Base-by-base conservation (phyloP, 2,113 vertebrate species). In the Cisticola juncidis region DNA sequence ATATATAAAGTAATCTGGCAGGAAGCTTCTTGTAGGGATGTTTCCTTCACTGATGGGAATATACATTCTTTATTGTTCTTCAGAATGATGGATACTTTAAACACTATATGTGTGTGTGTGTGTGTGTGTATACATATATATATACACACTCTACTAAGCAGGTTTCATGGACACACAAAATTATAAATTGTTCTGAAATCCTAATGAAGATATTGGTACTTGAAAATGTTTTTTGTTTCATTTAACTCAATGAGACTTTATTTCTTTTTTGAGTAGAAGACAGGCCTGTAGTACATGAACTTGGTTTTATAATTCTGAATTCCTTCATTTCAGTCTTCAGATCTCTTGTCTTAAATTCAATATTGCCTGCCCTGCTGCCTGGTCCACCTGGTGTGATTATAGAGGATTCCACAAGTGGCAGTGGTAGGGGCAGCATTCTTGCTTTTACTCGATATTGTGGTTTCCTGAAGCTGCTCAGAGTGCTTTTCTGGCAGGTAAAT, bases 401-500 rank as follows among this genome's bases (percentile, higher is more conserved):
- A 71, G 44, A 84, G 56, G 35, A 62, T 79, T 78, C 33, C 17
- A 71, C 61, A 72, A 44, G 57, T 17, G 29, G 28, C 0, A 0
- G 25, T n/a, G 28, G 24, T 4, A 17, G 21, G 23, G 33, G 5
- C 21, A 57, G 21, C 0, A 1, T 62, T 86, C 76, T 62, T 74
- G 68, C 40, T 78, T 78, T 93, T 51, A 80, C 72, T 91, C 1
- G 28, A 81, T 8, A 38, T 28, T 68, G 81, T 57, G 78, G 70
- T 84, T 96, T 88, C 84, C 73, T 79, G 65, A 92, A 86, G 57
- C 40, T 76, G 74, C 74, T 77, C 74, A 23, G 65, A 29, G 29
- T 69, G 73, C 89, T 95, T 90, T 95, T 92, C 58, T 92, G 85
- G 66, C 81, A 83, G 73, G 82, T 66, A 12, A 66, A 29, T 90